Conservation (phyloP, 2,113 vertebrate genomes). For the Varanus komodoensis region DNA sequence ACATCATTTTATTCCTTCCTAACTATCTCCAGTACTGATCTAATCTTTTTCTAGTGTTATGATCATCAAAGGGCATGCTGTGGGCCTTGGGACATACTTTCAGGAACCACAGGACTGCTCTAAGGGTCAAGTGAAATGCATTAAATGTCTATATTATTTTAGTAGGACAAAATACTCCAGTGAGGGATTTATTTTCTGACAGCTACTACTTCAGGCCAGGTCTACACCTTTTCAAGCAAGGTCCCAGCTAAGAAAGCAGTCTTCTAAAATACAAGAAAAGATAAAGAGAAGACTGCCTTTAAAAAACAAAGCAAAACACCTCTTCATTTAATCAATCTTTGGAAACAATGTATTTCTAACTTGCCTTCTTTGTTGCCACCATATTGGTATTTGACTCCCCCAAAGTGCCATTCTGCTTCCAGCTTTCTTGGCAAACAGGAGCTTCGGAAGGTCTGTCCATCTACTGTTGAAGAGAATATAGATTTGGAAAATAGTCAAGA, state of each 20-base stretch:
- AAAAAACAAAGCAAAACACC: not conserved
- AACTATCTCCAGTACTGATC: not conserved
- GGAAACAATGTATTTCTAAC: conserved; percentile 35
- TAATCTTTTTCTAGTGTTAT: too few species aligned
- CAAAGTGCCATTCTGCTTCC: conserved; percentile 91
- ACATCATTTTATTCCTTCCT: not conserved
- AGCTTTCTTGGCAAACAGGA: conserved; percentile 92
- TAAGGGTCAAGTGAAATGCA: not conserved
- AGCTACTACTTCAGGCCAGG: conserved; percentile 10
- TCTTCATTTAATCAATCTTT: not conserved
- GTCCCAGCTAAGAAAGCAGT: not conserved
- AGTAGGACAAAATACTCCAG: not conserved
- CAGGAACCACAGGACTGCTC: not conserved
- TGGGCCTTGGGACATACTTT: not conserved
- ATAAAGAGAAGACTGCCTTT: not conserved
- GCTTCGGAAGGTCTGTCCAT: conserved; percentile 83
- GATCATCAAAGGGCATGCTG: not conserved
- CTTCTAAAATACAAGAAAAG: not conserved
- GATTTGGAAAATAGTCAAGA: not conserved
- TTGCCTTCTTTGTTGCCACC: conserved; percentile 93
- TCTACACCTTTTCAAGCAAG: not conserved
- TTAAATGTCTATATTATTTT: not conserved
- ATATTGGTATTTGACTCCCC: conserved; percentile 90
- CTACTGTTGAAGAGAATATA: conserved; percentile 68
- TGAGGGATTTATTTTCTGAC: conserved; percentile 4